A percentile compares a stretch with the other conserved stretches of the same genome.
phyloP scores from a whole-genome alignment of 2,113 vertebrate species.

The Lota lota region DNA sequence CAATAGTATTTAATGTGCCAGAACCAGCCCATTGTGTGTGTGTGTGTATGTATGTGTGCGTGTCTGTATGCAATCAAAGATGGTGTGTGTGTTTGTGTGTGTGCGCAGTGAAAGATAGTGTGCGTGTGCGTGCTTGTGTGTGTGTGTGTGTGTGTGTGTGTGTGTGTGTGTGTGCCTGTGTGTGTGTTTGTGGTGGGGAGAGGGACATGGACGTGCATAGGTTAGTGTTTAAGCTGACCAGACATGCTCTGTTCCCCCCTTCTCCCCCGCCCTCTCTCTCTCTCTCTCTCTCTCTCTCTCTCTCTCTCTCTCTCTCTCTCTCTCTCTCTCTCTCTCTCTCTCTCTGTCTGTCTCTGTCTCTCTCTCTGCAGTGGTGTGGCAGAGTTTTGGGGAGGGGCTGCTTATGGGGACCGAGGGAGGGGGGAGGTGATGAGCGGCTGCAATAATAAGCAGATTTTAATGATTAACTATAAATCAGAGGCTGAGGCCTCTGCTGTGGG shows the following conservation, averaged over 20 bases:
- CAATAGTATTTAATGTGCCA: conserved; percentile 46
- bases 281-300: background rate
- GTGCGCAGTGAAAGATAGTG: background rate
- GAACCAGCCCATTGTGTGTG: conserved; percentile 59
- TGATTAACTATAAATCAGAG: conserved; percentile 76
- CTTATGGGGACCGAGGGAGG: conserved; percentile 47
- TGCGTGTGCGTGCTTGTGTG: background rate
- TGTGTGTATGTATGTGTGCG: conserved; percentile 9
- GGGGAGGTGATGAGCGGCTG: conserved; percentile 65
- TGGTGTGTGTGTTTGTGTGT: background rate
- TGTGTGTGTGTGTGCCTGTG: background rate
- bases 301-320: background rate
- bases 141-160: conserved; percentile 3
- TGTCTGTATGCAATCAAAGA: background rate
- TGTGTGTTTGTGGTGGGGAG: background rate
- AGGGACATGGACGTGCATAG: background rate
- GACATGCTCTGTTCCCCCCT: background rate
- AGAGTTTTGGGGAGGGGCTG: conserved; percentile 39
- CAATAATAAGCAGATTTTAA: conserved; percentile 79
- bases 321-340: background rate
- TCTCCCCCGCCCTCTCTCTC: background rate
- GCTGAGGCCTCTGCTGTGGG: conserved; percentile 68
- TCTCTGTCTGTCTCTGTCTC: background rate
- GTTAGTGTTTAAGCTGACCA: background rate
- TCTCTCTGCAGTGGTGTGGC: conserved; percentile 41